Conservation (phyloP, 2,797 vertebrate species). For the Garrulus glandarius region DNA sequence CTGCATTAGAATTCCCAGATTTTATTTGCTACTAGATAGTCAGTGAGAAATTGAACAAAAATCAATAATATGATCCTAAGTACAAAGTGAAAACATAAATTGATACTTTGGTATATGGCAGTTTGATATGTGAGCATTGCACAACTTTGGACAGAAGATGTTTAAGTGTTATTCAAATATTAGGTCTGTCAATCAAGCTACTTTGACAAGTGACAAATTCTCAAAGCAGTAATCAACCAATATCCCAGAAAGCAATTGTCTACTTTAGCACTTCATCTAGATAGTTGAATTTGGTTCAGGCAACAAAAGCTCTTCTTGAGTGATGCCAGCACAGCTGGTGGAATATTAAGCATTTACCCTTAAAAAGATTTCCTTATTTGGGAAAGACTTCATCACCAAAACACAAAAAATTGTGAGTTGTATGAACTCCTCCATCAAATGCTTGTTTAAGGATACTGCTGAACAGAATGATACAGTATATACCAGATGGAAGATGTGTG, state of each 20-base stretch:
- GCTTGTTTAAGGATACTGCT: background rate
- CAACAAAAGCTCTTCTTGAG: background rate
- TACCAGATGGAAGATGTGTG: background rate
- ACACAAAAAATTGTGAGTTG: background rate
- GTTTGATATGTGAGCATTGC: background rate
- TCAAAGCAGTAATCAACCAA: background rate
- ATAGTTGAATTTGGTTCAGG: background rate
- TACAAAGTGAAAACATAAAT: background rate
- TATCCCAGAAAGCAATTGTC: background rate
- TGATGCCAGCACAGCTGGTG: background rate
- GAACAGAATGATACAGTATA: background rate
- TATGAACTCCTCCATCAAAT: background rate
- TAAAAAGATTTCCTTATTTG: background rate
- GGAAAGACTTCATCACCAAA: background rate
- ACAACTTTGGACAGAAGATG: background rate
- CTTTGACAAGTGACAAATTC: constrained; percentile 4
- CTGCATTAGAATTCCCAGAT: background rate
- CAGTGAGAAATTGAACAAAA: background rate
- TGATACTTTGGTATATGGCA: background rate
- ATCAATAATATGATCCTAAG: background rate
- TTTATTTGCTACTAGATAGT: background rate
- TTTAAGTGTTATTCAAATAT: background rate
- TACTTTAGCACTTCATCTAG: background rate
- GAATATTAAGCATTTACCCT: background rate
- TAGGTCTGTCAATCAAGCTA: background rate